Base-by-base conservation (phyloP, 2,888 invertebrate genomes). In the Parasteatoda lunata region DNA sequence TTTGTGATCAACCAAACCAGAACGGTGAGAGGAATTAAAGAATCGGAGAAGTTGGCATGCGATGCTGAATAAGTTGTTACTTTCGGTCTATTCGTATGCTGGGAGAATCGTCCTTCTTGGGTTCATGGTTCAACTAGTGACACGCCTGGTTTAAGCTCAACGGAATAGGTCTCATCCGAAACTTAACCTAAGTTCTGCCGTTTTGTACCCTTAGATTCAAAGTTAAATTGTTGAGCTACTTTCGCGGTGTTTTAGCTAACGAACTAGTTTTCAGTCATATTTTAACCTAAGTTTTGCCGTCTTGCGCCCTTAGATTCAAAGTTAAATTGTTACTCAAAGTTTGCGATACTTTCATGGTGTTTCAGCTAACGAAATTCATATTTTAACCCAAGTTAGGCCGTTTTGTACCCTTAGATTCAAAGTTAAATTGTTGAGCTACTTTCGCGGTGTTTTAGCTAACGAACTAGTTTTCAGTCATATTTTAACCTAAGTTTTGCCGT, bases 91-190 rank as follows among this genome's bases (percentile, higher is more conserved):
- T 76, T 76, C 48, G 54, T 77, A 69, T 77, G 68, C 77, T 47
- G 6, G 9, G n/a, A 15, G 68, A 13, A 69, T 45, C 45, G 11
- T 45, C 3, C 69, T 45, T 15, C 49, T 54, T 49, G 77, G 77
- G 77, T 84, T 84, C 77, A 84, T 84, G 83, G 83, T 72, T 84
- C 77, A 84, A 64, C 66, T 45, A 77, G 72, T 73, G 70, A 49
- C 65, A 70, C 65, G 83, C 69, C 83, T 84, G 77, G 83, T 77
- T 84, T 72, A 72, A 73, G 71, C 77, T 75, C 72, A 49, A 70
- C 66, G 76, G 76, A 76, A 82, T 76, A 64, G 59, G 76, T 76
- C 76, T 77, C 76, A 82, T 76, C 76, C 70, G 51, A 82, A 49
- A 72, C 66, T 52, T 71, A 47, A 30, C 30, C 30, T 30, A 30